These are phyloP conservation scores for Daboia siamensis DNA, from an alignment of 2,113 vertebrate genomes.

Conservation along the genomic window DNA sequence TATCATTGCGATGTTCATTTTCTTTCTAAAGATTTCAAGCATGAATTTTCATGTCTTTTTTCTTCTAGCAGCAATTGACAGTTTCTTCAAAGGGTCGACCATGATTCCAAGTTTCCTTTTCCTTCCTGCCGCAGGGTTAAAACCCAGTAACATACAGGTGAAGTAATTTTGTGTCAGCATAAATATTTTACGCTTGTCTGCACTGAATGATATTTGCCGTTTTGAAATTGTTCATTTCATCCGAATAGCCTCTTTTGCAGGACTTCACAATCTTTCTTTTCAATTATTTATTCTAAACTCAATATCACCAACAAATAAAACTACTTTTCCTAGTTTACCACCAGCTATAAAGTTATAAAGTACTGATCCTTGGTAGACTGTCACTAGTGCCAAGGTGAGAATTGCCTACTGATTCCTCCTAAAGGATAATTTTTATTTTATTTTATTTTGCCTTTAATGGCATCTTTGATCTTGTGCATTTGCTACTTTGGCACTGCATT, in stretches of 20 bases:
- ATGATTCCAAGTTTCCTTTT: not conserved
- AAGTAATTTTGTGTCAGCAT: not conserved
- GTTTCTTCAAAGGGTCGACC: not conserved
- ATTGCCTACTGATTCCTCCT: not conserved
- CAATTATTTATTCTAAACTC: not conserved
- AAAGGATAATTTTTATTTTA: not conserved
- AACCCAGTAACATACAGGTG: not conserved
- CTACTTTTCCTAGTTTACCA: not conserved
- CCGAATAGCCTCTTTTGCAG: not conserved
- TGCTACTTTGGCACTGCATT: not conserved
- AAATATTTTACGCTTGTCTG: not conserved
- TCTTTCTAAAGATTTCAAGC: not conserved
- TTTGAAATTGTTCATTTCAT: not conserved
- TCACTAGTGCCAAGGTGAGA: not conserved
- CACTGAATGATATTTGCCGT: not conserved
- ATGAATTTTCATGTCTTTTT: not conserved
- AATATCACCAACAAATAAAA: not conserved
- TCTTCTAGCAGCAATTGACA: not conserved
- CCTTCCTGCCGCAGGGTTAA: not conserved
- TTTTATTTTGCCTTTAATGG: not conserved
- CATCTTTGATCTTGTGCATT: not conserved
- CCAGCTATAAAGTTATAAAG: not conserved
- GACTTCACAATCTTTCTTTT: not conserved
- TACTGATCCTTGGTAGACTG: not conserved
- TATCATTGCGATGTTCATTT: not conserved